phyloP scores from a whole-genome alignment of 2,113 vertebrate species.

The Polypterus senegalus region DNA sequence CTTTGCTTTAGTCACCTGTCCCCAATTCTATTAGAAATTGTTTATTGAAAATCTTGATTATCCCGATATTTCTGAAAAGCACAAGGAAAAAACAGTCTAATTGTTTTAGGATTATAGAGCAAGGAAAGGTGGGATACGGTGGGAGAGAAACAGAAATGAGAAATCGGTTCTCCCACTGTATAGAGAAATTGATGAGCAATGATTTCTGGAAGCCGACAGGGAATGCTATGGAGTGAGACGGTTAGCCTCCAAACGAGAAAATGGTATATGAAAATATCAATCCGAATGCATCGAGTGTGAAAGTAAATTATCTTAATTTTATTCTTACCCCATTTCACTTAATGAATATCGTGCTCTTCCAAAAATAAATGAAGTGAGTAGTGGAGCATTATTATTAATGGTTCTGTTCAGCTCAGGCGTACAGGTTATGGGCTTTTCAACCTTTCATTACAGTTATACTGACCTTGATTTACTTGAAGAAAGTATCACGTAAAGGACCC shows the following conservation, averaged over 20 bases:
- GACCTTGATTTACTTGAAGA: constrained; percentile 1
- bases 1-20: too few relatives aligned
- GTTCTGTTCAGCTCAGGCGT: background rate
- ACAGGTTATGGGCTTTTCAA: background rate
- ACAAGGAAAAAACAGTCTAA: too few relatives aligned
- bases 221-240: background rate
- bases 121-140: too few relatives aligned
- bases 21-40: too few relatives aligned
- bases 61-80: too few relatives aligned
- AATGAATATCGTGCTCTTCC: background rate
- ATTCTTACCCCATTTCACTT: background rate
- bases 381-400: background rate
- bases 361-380: background rate
- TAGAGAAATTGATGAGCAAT: background rate
- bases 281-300: background rate
- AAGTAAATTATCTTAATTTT: background rate
- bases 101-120: too few relatives aligned
- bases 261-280: background rate
- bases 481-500: background rate
- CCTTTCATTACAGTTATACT: background rate
- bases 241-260: background rate
- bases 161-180: background rate
- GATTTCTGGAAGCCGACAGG: background rate
- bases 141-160: background rate
- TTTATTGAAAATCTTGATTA: too few relatives aligned